Base-by-base conservation (phyloP, 2,888 invertebrate genomes). In the Aspidiotus destructor region DNA sequence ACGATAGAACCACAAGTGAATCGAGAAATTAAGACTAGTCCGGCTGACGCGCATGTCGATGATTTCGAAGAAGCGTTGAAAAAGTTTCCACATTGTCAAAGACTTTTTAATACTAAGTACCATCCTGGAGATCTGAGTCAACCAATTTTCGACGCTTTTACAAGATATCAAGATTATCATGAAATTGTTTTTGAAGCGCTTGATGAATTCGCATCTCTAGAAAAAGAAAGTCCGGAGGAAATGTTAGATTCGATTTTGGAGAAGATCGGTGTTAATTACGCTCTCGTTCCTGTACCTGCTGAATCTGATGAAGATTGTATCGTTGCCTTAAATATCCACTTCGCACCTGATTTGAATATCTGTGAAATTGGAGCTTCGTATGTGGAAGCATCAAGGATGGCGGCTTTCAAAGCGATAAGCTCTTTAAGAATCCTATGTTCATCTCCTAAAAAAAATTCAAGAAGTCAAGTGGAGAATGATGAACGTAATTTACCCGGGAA, bases 1-100 rank as follows among this genome's bases (percentile, higher is more conserved):
- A 69, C 70, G 15, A 68, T 67, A 2, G 67, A 67, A 48, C 11
- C 60, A 10, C 42, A 60, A 11, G 48, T 41, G 16, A 67, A 60
- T 15, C 16, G 44, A 10, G 28, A 60, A 16, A 58, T 60, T 40
- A 41, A 44, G 28, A 28, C 28, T 28, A 28, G 28, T 28, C 28
- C 28, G 28, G 28, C 28, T 28, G 5, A 28, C 28, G 1, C 28
- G 28, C 28, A 28, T 28, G 28, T 28, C 9, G 58, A n/a, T 15
- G 60, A 67, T 28, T 67, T 40, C 16, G 48, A 58, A 60, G 52
- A 57, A 58, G 60, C 41, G 7, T 28, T 28, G 5, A 15, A 44
- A 9, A 28, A 48, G 41, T 52, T 67, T 16, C 48, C 8, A 5
- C 48, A 67, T 10, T 11, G 44, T 8, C n/a, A 48, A 17, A 41